Evolutionary conservation across 2,113 vertebrate genomes (phyloP), one percentile per base, ranked within the genome.

Genomic region (Sapajus apella): DNA sequence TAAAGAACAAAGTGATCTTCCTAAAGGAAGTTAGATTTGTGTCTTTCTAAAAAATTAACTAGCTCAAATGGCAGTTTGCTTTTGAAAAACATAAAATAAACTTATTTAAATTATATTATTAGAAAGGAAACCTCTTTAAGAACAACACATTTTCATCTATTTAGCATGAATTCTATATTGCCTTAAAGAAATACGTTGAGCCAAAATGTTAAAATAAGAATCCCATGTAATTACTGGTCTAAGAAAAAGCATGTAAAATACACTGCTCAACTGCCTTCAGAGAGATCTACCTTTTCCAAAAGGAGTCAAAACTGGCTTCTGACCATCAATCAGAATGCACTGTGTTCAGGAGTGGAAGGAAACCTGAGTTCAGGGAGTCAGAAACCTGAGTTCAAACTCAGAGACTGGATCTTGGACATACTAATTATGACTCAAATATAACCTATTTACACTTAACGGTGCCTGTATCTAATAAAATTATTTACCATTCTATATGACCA

Each of bases 181-280:
- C n/a, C 6, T 73, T 77, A 89, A 32, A 90, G 83, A 87, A 35
- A 82, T 14, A 5, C 12, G 21, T 43, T 47, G 56, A 91, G 27
- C 21, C 76, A 81, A 97, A 93, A n/a, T 79, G 86, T 72, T 66
- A 64, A 81, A 72, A 61, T 18, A 35, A 47, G 72, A 93, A 91
- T 43, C 13, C 32, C 35, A 64, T 25, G 20, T 77, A 27, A 20
- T 56, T 79, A n/a, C 1, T 72, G 40, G 30, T 47, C 76, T 92
- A 72, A 91, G 76, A 84, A 68, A 90, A 11, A 77, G 52, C 11
- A 6, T 9, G 61, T 18, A 50, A 25, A 27, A 18, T 50, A 50
- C 3, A 11, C 25, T 14, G 43, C 10, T 13, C 35, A 2, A 0
- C 23, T 86, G 70, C 9, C 25, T 35, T 81, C 37, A 55, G 55